Evolutionary conservation across 2,797 vertebrate genomes (phyloP).

Genomic region (Chromobotia macracanthus): DNA sequence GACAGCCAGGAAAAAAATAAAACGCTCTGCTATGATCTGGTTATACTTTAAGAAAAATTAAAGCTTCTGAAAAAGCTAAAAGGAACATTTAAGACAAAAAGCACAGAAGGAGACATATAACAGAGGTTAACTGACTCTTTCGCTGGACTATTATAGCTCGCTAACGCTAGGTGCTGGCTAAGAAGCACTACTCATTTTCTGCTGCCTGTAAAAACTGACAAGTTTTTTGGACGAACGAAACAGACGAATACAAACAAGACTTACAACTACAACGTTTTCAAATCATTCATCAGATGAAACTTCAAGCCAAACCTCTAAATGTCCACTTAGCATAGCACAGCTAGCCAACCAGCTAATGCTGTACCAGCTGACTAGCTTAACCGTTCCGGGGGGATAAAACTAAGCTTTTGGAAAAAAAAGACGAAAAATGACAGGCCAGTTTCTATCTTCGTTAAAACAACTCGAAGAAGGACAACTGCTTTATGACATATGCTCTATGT

Average conservation of each 20-base stretch:
- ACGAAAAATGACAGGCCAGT: conserved; percentile 53
- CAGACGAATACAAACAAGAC: neutral
- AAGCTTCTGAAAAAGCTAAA: neutral
- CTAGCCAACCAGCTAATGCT: conserved; percentile 39
- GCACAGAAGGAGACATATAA: neutral
- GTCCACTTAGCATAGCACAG: conserved; percentile 22
- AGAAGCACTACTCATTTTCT: too few species aligned
- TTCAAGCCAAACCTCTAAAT: conserved; percentile 16
- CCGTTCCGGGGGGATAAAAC: conserved; percentile 45
- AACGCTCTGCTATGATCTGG: neutral
- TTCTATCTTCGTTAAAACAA: conserved; percentile 33
- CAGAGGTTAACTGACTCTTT: neutral
- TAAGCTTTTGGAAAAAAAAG: too few species aligned
- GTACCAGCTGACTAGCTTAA: conserved; percentile 53
- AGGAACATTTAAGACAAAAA: neutral
- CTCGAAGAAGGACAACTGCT: conserved; percentile 3
- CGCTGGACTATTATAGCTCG: conserved; percentile 2
- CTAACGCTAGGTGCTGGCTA: conserved; percentile 31
- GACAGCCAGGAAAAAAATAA: neutral
- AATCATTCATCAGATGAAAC: neutral
- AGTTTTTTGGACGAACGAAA: neutral
- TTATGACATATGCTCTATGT: conserved; percentile 16
- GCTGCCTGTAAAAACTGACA: neutral
- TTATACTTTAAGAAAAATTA: neutral
- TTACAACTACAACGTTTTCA: neutral